Conservation (phyloP, 2,113 vertebrate genomes). For the zebrafish (Danio rerio) region GRCz12tu NC_133187.1:27400501-27401000, state of each 20-base stretch:
- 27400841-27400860: slow-evolving; percentile 19
- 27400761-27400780: slow-evolving; percentile 42
- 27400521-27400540: background rate
- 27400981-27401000: background rate
- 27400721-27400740: slow-evolving; percentile 46
- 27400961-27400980: background rate
- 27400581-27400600: slow-evolving; percentile 50
- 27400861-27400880: background rate
- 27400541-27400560: slow-evolving; percentile 38
- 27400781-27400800: slow-evolving; percentile 19
- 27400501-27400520: background rate
- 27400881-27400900: background rate
- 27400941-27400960: background rate
- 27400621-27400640: slow-evolving; percentile 56
- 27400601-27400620: slow-evolving; percentile 49
- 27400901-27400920: too few relatives aligned
- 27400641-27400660: slow-evolving; percentile 53
- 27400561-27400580: slow-evolving; percentile 17
- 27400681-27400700: slow-evolving; percentile 38
- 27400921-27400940: background rate
- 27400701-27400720: slow-evolving; percentile 48
- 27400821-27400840: slow-evolving; percentile 34
- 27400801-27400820: slow-evolving; percentile 40
- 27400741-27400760: slow-evolving; percentile 47
- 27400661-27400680: slow-evolving; percentile 56